phyloP scores from a whole-genome alignment of 2,888 invertebrate genomes.

The Crossocerus cetratus region DNA sequence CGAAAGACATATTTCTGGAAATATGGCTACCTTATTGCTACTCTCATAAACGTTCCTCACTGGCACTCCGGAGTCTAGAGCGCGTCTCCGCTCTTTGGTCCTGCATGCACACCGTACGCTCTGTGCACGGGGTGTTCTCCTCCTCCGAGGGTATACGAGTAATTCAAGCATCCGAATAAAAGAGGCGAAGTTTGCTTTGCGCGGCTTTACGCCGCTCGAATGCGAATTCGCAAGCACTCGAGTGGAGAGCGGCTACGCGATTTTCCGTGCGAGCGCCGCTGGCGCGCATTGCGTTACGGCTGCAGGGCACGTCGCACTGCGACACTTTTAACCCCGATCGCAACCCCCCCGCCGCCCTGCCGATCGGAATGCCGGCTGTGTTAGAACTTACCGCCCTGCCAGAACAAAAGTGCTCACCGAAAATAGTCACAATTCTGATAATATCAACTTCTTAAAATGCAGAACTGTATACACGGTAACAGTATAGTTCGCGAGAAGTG shows the following conservation, averaged over 20 bases:
- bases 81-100: neutral
- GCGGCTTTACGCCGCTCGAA: conserved; percentile 2
- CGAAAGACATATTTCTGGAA: too few species aligned
- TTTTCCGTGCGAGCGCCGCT: conserved; percentile 3
- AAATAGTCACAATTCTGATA: too few species aligned
- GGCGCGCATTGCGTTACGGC: conserved; percentile 23
- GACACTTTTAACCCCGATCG: conserved; percentile 29
- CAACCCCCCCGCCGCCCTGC: neutral
- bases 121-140: neutral
- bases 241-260: neutral
- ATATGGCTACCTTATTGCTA: too few species aligned
- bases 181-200: conserved; percentile 1
- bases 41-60: too few species aligned
- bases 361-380: neutral
- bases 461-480: too few species aligned
- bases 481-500: too few species aligned
- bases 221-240: conserved; percentile 1
- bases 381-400: neutral
- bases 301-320: conserved; percentile 53
- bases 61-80: neutral
- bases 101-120: too few species aligned
- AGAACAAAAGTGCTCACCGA: too few species aligned
- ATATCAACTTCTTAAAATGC: too few species aligned
- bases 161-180: neutral
- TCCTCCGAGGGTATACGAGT: neutral